These are phyloP conservation scores for Drosophila pseudoananassae DNA, from an alignment of 1,140 invertebrate species.

Conservation along the genomic window DNA sequence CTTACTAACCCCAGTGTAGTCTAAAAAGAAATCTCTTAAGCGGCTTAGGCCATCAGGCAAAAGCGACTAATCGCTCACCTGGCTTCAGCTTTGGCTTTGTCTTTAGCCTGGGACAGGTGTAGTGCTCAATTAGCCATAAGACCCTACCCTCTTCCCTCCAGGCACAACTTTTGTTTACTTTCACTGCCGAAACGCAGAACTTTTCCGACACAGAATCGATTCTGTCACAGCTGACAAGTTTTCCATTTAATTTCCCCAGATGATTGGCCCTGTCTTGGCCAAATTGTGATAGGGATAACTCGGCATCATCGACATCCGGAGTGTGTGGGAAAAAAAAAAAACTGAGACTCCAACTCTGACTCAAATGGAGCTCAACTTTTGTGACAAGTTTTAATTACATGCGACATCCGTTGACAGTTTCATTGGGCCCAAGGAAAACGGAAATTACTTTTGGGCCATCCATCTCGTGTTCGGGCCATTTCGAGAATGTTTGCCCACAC, in stretches of 20 bases:
- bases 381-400: conserved; percentile 80
- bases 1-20: conserved; percentile 12
- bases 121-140: conserved; percentile 48
- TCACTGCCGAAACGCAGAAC: conserved; percentile 21
- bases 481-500: conserved; percentile 53
- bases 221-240: conserved; percentile 42
- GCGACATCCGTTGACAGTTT: conserved; percentile 52
- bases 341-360: neutral
- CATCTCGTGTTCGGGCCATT: conserved; percentile 28
- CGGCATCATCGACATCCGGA: conserved; percentile 27
- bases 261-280: conserved; percentile 26
- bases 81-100: conserved; percentile 10
- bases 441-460: conserved; percentile 67
- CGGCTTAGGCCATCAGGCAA: conserved; percentile 40
- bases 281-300: conserved; percentile 35
- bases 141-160: neutral
- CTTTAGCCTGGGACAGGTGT: conserved; percentile 36
- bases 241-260: conserved; percentile 64
- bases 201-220: conserved; percentile 35
- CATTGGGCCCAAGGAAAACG: conserved; percentile 41
- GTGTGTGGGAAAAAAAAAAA: conserved; percentile 57
- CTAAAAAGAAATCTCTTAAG: conserved; percentile 40
- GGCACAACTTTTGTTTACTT: conserved; percentile 32
- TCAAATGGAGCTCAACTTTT: conserved; percentile 36
- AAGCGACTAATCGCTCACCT: conserved; percentile 49